phyloP scores from a whole-genome alignment of 2,888 invertebrate genomes.

The Villa cingulata region DNA sequence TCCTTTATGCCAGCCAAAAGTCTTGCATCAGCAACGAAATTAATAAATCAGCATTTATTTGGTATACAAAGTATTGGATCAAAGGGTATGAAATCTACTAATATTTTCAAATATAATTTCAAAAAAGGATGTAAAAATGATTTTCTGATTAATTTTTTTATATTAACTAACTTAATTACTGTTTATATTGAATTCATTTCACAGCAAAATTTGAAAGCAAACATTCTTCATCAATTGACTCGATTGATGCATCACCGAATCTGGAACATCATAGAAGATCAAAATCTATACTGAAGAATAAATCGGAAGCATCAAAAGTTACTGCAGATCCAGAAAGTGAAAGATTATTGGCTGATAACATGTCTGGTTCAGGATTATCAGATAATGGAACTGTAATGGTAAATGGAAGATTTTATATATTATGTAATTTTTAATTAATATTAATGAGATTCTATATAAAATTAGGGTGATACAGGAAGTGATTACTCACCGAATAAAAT shows the following conservation, averaged over 20 bases:
- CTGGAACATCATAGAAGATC: conserved; percentile 52
- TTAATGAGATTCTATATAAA: too few species aligned
- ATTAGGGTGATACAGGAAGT: conserved; percentile 50
- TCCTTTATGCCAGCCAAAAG: conserved; percentile 50
- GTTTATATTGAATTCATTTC: conserved; percentile 10
- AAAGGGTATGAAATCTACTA: conserved; percentile 30
- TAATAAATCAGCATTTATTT: conserved; percentile 61
- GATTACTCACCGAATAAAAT: conserved; percentile 48
- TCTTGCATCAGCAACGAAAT: conserved; percentile 54
- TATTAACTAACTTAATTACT: conserved; percentile 13
- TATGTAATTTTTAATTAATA: too few species aligned
- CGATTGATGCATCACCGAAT: conserved; percentile 52
- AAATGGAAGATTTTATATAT: not conserved
- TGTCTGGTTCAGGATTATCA: conserved; percentile 44
- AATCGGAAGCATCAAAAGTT: conserved; percentile 48
- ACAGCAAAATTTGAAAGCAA: conserved; percentile 42
- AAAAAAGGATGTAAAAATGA: not conserved
- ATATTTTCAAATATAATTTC: not conserved
- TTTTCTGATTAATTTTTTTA: not conserved
- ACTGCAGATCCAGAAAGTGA: conserved; percentile 59
- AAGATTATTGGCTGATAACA: conserved; percentile 53
- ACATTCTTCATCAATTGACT: conserved; percentile 54
- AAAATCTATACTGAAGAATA: conserved; percentile 61
- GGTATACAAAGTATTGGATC: conserved; percentile 42
- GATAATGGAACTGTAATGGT: conserved; percentile 40